These are phyloP conservation scores for Motacilla tschutschensis DNA, from an alignment of 2,113 vertebrate genomes.

Conservation along the genomic window DNA sequence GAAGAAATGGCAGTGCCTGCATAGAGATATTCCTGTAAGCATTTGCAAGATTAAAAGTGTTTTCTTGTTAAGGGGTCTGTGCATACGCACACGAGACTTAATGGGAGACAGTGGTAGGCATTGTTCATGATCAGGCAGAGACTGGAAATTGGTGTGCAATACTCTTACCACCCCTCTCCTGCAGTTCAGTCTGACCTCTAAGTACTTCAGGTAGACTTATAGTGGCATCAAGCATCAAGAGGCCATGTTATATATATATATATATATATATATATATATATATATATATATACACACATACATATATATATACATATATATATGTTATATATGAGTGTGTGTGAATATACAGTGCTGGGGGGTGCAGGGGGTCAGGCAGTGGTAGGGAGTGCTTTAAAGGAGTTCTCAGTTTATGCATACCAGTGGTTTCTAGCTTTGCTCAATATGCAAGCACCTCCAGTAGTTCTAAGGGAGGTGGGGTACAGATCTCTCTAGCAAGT, in stretches of 20 bases:
- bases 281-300: neutral
- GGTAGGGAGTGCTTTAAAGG: neutral
- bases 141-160: neutral
- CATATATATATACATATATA: neutral
- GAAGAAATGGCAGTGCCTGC: neutral
- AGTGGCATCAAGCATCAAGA: neutral
- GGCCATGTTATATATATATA: neutral
- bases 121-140: neutral
- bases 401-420: neutral
- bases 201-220: neutral
- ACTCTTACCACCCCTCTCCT: neutral
- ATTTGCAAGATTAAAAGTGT: fast-evolving
- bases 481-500: neutral
- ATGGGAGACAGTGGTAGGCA: neutral
- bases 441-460: neutral
- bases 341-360: neutral
- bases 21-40: neutral
- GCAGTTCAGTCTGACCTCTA: neutral
- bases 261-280: neutral
- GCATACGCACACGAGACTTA: fast-evolving
- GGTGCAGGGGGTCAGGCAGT: fast-evolving
- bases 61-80: neutral
- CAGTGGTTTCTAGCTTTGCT: neutral
- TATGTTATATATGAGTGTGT: neutral
- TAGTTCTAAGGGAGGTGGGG: neutral